Base-by-base conservation (phyloP, 2,797 vertebrate species). In the Crocidura indochinensis region DNA sequence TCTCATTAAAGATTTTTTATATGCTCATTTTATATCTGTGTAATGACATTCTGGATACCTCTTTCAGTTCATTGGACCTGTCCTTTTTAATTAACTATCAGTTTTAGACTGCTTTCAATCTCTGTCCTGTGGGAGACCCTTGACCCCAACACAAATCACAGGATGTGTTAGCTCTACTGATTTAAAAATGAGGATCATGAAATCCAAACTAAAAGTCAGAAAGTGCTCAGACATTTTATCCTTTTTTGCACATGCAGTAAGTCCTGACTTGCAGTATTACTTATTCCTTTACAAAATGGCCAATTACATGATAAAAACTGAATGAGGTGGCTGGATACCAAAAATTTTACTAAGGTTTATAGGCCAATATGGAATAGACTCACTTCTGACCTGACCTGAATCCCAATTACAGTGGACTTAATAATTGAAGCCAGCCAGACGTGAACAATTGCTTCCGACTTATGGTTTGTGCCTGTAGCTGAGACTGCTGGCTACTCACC, bases 261-360 rank as follows among this genome's bases (percentile, higher is more conserved):
- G 29, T 3, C 6, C 60, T 80, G 14, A 29, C 15, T 3, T 17
- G 46, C 0, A 49, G 0, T 7, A 9, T 15, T 22, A 49, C 11
- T 47, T 64, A 60, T 71, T 8, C 19, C n/a, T 62, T 15, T 9
- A 64, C 10, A 14, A 31, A 31, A 38, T 24, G 3, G 9, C 19
- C 24, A n/a, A 24, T 22, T 26, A 8, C 2, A 5, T 22, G 17
- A 8, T 22, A 4, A 73, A n/a, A 20, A n/a, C 29, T 6, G 3
- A 11, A 17, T 0, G 10, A 1, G 3, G 0, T 2, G 6, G 2
- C 53, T 49, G 38, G 56, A 84, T 11, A 15, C 44, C 11, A 4
- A 10, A 6, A 2, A 12, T 24, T 4, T 62, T 29, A 44, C 3
- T 38, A 10, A 11, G 51, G 1, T 27, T 44, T 62, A 17, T 6